Evolutionary conservation across 2,888 invertebrate species (phyloP).

Genomic region (Coenonympha glycerion): DNA sequence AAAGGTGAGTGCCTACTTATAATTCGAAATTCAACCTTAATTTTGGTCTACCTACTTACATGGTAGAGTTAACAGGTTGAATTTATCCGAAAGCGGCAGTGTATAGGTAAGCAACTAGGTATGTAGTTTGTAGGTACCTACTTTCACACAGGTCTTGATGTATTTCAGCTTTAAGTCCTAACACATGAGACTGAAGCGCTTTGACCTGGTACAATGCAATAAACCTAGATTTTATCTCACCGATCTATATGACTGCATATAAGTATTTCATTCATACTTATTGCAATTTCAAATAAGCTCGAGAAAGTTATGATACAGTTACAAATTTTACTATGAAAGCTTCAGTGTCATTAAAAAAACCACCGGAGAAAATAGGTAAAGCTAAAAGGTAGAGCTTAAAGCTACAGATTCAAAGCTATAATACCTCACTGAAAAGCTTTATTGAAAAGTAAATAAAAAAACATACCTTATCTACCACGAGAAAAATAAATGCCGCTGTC

Average conservation of each 20-base stretch:
- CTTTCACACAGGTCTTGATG: conserved; percentile 23
- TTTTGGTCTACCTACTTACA: neutral
- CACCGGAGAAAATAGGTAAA: no score
- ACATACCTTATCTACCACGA: conserved; percentile 19
- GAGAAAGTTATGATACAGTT: neutral
- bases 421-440: neutral
- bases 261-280: conserved; percentile 14
- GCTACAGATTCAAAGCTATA: neutral
- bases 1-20: no score
- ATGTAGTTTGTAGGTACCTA: conserved; percentile 5
- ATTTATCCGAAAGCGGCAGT: neutral
- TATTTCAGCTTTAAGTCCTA: conserved; percentile 23
- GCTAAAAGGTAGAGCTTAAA: no score
- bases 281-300: conserved; percentile 1
- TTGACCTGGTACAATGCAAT: conserved; percentile 29
- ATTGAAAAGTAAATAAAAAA: conserved; percentile 26
- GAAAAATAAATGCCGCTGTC: conserved; percentile 10
- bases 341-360: no score
- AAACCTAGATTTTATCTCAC: conserved; percentile 31
- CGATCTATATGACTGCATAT: conserved; percentile 8
- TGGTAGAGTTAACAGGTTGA: conserved; percentile 3
- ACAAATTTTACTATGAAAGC: neutral
- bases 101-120: neutral
- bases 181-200: conserved; percentile 27
- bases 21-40: neutral